Percentiles rank a stretch among this genome's conserved stretches.
Conservation (phyloP, 1,140 invertebrate genomes). For the Drosophila ananassae region DNA sequence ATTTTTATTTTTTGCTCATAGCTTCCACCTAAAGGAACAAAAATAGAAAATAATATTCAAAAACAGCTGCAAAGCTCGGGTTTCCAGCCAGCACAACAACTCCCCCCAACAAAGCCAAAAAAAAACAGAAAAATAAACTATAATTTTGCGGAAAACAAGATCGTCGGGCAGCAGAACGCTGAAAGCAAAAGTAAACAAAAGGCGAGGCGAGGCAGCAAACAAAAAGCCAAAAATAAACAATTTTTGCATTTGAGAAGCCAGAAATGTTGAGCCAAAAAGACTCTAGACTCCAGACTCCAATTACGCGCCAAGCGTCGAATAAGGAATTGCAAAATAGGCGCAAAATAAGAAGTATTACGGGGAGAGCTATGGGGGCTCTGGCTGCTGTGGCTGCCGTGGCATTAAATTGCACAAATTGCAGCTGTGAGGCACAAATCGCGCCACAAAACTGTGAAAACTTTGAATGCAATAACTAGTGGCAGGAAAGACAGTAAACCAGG, state of each 20-base stretch:
- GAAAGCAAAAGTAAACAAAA: slow-evolving; percentile 64
- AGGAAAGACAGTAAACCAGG: neutral
- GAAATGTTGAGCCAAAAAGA: too few species aligned
- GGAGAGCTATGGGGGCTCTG: slow-evolving; percentile 5
- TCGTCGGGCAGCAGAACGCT: slow-evolving; percentile 8
- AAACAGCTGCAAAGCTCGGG: slow-evolving; percentile 66
- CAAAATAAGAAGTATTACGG: slow-evolving; percentile 22
- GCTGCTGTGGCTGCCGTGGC: slow-evolving; percentile 14
- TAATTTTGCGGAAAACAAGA: slow-evolving; percentile 53
- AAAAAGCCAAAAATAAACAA: slow-evolving; percentile 71
- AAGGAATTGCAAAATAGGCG: slow-evolving; percentile 61
- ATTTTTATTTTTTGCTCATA: slow-evolving; percentile 5
- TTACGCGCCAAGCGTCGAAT: slow-evolving; percentile 46
- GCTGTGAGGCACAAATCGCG: slow-evolving; percentile 15
- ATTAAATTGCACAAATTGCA: slow-evolving; percentile 10
- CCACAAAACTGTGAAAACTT: slow-evolving; percentile 6
- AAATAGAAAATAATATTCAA: neutral
- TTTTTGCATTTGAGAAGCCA: slow-evolving; percentile 40
- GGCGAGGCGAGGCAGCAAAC: slow-evolving; percentile 18
- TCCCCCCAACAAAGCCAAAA: slow-evolving; percentile 21
- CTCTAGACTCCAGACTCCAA: too few species aligned
- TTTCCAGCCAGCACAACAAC: slow-evolving; percentile 54
- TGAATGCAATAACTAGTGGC: neutral
- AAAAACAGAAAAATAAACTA: slow-evolving; percentile 52
- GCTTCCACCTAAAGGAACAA: slow-evolving; percentile 20